These are phyloP conservation scores for Eurosta solidaginis DNA, from an alignment of 1,140 invertebrate genomes.

Conservation along the genomic window DNA sequence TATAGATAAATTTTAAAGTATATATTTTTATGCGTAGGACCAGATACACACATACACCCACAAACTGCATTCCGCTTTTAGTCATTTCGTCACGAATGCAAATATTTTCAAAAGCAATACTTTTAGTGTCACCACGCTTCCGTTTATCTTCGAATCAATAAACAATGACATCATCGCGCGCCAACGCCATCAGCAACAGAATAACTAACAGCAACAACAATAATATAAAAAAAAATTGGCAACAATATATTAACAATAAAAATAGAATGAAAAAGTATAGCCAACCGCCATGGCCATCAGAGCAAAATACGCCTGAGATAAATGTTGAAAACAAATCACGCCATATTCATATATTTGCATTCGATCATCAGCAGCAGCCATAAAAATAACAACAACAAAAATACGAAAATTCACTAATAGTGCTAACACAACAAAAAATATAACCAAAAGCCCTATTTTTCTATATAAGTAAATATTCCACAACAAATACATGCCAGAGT, in stretches of 20 bases:
- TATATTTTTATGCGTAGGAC: too few species aligned
- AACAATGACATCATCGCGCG: slow-evolving; percentile 19
- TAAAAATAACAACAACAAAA: background rate
- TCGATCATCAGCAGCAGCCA: background rate
- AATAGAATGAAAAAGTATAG: background rate
- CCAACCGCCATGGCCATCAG: background rate
- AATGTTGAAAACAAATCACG: background rate
- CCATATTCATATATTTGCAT: background rate
- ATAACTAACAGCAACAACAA: background rate
- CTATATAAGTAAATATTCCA: too few species aligned
- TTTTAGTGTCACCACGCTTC: background rate
- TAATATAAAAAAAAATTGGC: background rate
- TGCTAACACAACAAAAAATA: background rate
- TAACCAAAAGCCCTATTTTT: too few species aligned
- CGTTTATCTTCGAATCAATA: background rate
- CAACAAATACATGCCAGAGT: too few species aligned
- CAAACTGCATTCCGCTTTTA: background rate
- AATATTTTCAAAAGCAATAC: background rate
- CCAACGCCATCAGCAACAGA: background rate
- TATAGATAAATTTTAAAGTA: too few species aligned
- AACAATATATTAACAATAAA: background rate
- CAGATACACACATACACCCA: background rate
- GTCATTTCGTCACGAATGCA: background rate
- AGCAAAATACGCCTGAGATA: background rate
- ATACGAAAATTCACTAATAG: too few species aligned